These are phyloP conservation scores for Invenusta paracnida DNA, from an alignment of 2,888 invertebrate genomes.

Conservation along the genomic window DNA sequence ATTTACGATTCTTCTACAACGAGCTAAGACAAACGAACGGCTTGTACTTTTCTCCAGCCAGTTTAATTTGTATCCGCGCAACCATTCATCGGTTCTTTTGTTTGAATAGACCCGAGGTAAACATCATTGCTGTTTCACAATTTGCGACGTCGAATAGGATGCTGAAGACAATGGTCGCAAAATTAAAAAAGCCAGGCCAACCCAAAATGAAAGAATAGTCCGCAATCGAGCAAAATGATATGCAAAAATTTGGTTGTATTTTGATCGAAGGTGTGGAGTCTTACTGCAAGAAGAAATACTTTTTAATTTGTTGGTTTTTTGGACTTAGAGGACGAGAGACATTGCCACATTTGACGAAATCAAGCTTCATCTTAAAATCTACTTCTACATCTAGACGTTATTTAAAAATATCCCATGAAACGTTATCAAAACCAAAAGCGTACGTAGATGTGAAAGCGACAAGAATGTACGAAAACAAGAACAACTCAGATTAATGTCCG, in stretches of 20 bases:
- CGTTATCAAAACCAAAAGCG: background rate
- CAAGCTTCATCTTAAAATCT: background rate
- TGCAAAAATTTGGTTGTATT: background rate
- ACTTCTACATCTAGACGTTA: background rate
- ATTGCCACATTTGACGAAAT: background rate
- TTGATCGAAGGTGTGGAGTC: background rate
- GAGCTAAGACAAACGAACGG: background rate
- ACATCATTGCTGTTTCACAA: background rate
- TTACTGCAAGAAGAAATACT: too few species aligned
- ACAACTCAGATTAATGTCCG: background rate
- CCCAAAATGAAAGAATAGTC: background rate
- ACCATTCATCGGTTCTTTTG: background rate
- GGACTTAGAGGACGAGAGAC: background rate
- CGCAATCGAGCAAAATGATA: background rate
- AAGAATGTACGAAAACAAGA: background rate
- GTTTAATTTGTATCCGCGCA: background rate
- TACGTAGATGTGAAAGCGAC: background rate
- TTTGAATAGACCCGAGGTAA: background rate
- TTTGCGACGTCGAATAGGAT: background rate
- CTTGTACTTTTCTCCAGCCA: background rate
- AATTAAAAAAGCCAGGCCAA: background rate
- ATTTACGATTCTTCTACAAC: background rate
- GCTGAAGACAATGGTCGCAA: background rate
- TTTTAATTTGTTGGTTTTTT: too few species aligned
- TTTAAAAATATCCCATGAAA: background rate